Evolutionary conservation across 2,888 invertebrate genomes (phyloP), one percentile per base, ranked within the genome.

Genomic region (Cheilosia scutellata): DNA sequence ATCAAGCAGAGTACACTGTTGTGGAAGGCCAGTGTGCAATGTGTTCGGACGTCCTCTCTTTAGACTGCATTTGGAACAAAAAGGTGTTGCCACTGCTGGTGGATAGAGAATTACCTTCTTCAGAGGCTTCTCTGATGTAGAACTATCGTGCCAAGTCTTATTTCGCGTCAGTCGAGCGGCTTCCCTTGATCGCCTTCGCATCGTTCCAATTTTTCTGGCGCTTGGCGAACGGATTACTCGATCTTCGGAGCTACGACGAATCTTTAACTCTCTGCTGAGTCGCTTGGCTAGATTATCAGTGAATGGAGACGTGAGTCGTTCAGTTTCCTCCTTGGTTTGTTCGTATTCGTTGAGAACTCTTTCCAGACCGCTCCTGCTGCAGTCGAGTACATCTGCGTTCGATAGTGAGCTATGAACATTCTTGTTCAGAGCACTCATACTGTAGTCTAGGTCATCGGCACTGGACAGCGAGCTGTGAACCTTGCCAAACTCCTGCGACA

Each of bases 141-240:
- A 87, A 44, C 88, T 88, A 7, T 94, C 93, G 89, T 95, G 95
- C 95, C 95, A 95, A 0, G 96, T 95, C 88, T 95, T 94, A 88
- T 94, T 95, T 40, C 95, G 93, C 25, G 93, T 93, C 31, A 95
- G 93, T n/a, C 86, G 88, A 88, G 87, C 90, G 88, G 86, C 91
- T 90, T 96, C 96, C 90, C 95, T 94, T 0, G 96, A 96, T 66
- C 96, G 93, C 58, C 96, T 93, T 89, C 96, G 93, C 88, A 96
- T 94, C 7, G 94, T 95, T 25, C 96, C 96, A 78, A 96, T 97
- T 93, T 96, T 96, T 65, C 96, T 93, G 1, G 96, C 96, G 90
- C 96, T 96, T 0, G 96, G 97, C 0, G 96, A 96, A 87, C 96
- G 93, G 82, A 96, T 95, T 6, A 96, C 94, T 89, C 95, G 95